Conservation (phyloP, 2,797 vertebrate species). For the Danio choprae region DNA sequence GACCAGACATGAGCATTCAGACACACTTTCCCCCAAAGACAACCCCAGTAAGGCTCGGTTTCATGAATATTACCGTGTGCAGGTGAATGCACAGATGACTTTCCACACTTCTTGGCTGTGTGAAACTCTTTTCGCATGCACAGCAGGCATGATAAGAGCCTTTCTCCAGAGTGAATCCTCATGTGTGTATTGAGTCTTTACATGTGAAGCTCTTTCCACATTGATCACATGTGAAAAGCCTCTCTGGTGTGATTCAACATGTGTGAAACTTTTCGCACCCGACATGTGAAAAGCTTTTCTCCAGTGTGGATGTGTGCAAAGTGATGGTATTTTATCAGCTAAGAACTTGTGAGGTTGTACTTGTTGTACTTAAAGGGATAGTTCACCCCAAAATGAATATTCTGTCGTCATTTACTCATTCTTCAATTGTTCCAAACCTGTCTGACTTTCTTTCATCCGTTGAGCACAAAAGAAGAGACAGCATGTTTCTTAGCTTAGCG, state of each 20-base stretch:
- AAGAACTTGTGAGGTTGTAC: no score
- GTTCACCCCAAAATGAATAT: no score
- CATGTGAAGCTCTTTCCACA: not conserved
- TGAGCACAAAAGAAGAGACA: no score
- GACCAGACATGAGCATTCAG: not conserved
- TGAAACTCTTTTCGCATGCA: not conserved
- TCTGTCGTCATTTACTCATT: no score
- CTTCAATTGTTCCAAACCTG: no score
- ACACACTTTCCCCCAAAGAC: not conserved
- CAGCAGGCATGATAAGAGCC: not conserved
- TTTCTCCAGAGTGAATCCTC: not conserved
- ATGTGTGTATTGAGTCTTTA: not conserved
- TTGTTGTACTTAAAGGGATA: no score
- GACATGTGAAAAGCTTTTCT: not conserved
- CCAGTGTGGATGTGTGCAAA: not conserved
- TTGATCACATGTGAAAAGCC: not conserved
- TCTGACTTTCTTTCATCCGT: no score
- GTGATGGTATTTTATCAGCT: no score
- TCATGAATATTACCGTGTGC: not conserved
- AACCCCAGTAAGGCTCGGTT: not conserved
- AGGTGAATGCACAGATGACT: not conserved
- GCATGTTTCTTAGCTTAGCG: no score
- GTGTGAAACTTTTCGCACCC: not conserved
- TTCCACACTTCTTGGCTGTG: not conserved
- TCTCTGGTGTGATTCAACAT: not conserved